These are phyloP conservation scores for Mixornis gularis DNA, from an alignment of 2,113 vertebrate genomes.

Conservation along the genomic window DNA sequence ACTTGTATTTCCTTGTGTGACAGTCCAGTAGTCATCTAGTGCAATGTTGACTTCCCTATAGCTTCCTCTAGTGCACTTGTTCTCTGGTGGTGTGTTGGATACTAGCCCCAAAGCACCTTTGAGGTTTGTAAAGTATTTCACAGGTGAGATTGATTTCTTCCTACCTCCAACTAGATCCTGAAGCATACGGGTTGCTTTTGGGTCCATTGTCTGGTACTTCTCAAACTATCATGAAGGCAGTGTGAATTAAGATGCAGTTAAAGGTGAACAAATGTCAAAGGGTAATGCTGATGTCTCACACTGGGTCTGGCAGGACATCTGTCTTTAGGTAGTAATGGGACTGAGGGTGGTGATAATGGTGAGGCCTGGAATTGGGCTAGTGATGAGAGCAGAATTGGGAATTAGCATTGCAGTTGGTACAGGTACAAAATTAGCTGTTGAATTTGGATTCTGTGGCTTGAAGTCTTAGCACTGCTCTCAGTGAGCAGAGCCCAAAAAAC, in stretches of 20 bases:
- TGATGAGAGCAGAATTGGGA: not conserved
- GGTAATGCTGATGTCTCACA: not conserved
- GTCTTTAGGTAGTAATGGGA: not conserved
- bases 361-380: not conserved
- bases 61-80: not conserved
- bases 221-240: not conserved
- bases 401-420: not conserved
- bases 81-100: not conserved
- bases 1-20: not conserved
- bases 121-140: not conserved
- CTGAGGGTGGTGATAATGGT: not conserved
- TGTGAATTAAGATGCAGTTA: not conserved
- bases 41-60: not conserved
- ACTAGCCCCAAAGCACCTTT: not conserved
- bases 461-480: not conserved
- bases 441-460: not conserved
- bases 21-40: not conserved
- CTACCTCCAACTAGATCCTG: not conserved
- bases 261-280: not conserved
- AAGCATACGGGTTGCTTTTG: not conserved
- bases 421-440: not conserved
- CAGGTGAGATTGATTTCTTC: not conserved
- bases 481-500: not conserved
- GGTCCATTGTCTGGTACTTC: not conserved
- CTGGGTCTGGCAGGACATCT: not conserved